Evolutionary conservation across 1,140 invertebrate species (phyloP), one percentile per base, ranked within the genome.

Genomic region (Monochamus saltuarius): DNA sequence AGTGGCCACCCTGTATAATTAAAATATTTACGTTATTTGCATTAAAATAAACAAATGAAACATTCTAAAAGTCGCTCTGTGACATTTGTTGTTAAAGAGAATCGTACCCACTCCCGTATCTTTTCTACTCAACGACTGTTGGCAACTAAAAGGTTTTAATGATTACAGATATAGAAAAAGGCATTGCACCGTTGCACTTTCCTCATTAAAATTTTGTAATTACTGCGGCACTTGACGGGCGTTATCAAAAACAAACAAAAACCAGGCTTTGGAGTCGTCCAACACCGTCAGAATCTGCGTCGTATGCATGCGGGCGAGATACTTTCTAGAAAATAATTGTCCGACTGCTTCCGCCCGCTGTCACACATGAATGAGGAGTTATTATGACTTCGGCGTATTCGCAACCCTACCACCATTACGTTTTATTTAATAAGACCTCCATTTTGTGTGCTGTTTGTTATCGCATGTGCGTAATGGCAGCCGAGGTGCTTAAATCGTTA

Each of bases 141-240:
- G 51, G 10, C 37, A 40, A 17, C 13, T 38, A 22, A 16, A 40
- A 53, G 40, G 40, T 39, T 19, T 14, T 40, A 40, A n/a, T 40
- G 11, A 16, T 40, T 40, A 40, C 39, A 11, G 8, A n/a, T 14
- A 40, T 14, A 40, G 45, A 46, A 63, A 63, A 58, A 53, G 61
- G 61, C 29, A 58, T 64, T 70, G 69, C 69, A 68, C 67, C 69
- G 60, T 60, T 73, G 72, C 72, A 72, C 68, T 72, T 72, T 72
- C 43, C 70, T 73, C 70, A 67, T 73, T 73, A 73, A 73, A 73
- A 73, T 73, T 69, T 73, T 68, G 65, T 62, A 70, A 69, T 71
- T 71, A 68, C 45, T 47, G 45, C 45, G 19, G 45, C 45, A 19
- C 29, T 47, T 19, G 45, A 47, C 13, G 19, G 7, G 17, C 22